phyloP scores from a whole-genome alignment of 2,888 invertebrate genomes.

The Caenorhabditis angaria region DNA sequence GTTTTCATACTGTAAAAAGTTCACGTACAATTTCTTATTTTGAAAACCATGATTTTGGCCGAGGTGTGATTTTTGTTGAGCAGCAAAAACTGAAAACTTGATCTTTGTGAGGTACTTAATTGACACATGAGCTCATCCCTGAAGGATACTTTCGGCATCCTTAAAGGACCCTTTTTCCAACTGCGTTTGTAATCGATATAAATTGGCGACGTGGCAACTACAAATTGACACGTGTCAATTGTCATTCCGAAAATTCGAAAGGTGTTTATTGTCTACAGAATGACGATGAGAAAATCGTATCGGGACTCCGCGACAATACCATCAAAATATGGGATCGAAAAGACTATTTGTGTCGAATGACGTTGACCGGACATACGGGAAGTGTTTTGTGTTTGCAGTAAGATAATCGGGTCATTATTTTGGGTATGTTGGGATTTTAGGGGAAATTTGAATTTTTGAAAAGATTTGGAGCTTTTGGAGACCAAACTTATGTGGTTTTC shows the following conservation, averaged over 20 bases:
- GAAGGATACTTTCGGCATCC: neutral
- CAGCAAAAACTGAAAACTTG: too few relatives aligned
- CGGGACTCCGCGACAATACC: slow-evolving; percentile 96
- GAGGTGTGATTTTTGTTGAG: too few relatives aligned
- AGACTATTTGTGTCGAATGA: slow-evolving; percentile 84
- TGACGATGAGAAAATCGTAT: slow-evolving; percentile 98
- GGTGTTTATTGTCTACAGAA: slow-evolving; percentile 99
- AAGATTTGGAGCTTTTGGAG: too few relatives aligned
- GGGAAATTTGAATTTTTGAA: too few relatives aligned
- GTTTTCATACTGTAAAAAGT: too few relatives aligned
- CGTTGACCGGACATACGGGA: slow-evolving; percentile 96
- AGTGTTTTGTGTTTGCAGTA: slow-evolving; percentile 98
- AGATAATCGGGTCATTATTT: slow-evolving; percentile 95
- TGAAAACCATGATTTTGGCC: too few relatives aligned
- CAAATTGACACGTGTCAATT: slow-evolving; percentile 95
- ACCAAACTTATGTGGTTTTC: too few relatives aligned
- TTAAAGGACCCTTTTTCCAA: slow-evolving; percentile 82
- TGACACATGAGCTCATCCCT: too few relatives aligned
- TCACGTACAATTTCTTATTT: too few relatives aligned
- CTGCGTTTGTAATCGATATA: slow-evolving; percentile 93
- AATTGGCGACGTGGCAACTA: slow-evolving; percentile 98
- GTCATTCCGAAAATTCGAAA: slow-evolving; percentile 97
- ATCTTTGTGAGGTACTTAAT: too few relatives aligned
- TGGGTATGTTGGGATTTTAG: slow-evolving; percentile 30
- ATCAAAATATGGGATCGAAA: slow-evolving; percentile 99